Evolutionary conservation across 2,113 vertebrate genomes (phyloP), one percentile per base, ranked within the genome.

Genomic region (Pantherophis guttatus): DNA sequence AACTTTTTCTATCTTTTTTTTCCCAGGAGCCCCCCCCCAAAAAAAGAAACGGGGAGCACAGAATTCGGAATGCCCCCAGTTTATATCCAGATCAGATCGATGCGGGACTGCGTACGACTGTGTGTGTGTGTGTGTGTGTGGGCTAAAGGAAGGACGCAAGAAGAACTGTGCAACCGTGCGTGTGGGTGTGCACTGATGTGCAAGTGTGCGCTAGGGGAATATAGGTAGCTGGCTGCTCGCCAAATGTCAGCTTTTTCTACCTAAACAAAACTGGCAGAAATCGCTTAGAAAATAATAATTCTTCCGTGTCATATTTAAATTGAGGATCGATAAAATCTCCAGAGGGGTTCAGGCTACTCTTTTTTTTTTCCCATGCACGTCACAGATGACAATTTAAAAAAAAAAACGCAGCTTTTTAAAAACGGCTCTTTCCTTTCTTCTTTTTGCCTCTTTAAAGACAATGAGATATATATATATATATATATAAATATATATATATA

Each of bases 301-400:
- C 70, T 81, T 89, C n/a, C 52, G 39, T 94, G 92, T 93, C 95
- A 93, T 95, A 90, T 94, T 39, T 52, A 92, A 91, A 59, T 70
- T 10, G 92, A 89, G 8, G 90, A 85, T 94, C 95, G 86, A 91
- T 89, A 89, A 93, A 86, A 75, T 75, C 59, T 81, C 94, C 95
- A 96, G 94, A 94, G 33, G 21, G 88, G 39, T 85, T 24, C 29
- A 8, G 11, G 1, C 13, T 54, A 2, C 13, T 33, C 39, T 23
- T 17, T 24, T 86, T 86, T 8, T 70, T 86, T 88, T 8, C 62
- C 24, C 87, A 90, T 24, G 24, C 48, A 54, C 88, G 19, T 94
- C 90, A 48, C 91, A 23, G 85, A 88, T 89, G 85, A 21, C 85
- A 1, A 24, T 52, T 0, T 6, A 33, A n/a, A 85, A 59, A 8